Evolutionary conservation across 2,797 vertebrate species (phyloP).

Genomic region (Danio choprae): DNA sequence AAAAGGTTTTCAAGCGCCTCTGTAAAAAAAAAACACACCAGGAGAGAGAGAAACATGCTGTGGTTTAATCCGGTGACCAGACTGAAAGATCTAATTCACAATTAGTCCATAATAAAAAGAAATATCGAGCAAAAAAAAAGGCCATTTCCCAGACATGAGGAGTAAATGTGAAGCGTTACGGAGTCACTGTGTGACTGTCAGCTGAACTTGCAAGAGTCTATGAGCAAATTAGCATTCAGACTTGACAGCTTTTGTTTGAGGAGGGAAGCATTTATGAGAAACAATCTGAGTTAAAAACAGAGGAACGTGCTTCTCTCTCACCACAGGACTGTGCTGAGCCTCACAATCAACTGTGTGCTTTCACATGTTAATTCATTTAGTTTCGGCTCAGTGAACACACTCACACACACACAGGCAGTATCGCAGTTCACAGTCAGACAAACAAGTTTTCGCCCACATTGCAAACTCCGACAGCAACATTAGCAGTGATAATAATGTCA

Average conservation of each 20-base stretch:
- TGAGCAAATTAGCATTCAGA: constrained; percentile 48
- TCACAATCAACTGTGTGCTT: constrained; percentile 75
- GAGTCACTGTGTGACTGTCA: constrained; percentile 20
- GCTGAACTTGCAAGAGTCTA: constrained; percentile 4
- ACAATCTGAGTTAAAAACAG: constrained; percentile 18
- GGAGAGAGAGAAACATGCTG: background rate
- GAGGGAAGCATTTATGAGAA: constrained; percentile 13
- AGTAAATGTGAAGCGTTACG: constrained; percentile 3
- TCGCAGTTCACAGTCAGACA: constrained; percentile 60
- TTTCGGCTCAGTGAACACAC: constrained; percentile 70
- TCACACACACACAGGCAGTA: constrained; percentile 61
- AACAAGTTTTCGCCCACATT: constrained; percentile 4
- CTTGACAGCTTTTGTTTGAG: constrained; percentile 33
- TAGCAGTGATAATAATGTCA: background rate
- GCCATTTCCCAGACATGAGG: constrained; percentile 29
- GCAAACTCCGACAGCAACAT: no score
- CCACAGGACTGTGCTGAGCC: constrained; percentile 65
- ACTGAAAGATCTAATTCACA: background rate
- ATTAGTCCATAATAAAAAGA: background rate
- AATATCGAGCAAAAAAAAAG: background rate
- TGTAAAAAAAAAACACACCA: background rate
- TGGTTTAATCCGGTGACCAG: background rate
- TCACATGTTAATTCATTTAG: constrained; percentile 83
- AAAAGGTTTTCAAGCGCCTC: background rate
- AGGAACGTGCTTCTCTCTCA: constrained; percentile 50